Conservation (phyloP, 2,113 vertebrate species). For the Chinchilla lanigera region DNA sequence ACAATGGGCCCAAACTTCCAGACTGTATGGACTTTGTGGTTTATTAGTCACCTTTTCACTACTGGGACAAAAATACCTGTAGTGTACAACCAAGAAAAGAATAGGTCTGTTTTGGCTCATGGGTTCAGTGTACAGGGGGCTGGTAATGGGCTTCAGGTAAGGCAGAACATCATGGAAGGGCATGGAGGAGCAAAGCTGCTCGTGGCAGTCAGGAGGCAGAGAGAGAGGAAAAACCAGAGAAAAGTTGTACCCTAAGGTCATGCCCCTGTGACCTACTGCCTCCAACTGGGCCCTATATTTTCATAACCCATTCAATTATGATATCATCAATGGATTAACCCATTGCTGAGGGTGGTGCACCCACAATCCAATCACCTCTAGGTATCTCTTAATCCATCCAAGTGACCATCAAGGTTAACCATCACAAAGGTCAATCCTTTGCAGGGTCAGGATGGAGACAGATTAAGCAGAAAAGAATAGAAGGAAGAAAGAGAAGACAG, state of each 20-base stretch:
- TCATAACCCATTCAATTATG: not conserved
- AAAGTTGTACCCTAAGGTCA: not conserved
- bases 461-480: not conserved
- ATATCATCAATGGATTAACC: not conserved
- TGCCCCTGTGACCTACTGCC: not conserved
- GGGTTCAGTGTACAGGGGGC: not conserved
- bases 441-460: not conserved
- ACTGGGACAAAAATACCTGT: not conserved
- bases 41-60: not conserved
- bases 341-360: not conserved
- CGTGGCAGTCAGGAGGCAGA: not conserved
- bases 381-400: not conserved
- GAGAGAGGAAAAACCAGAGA: not conserved
- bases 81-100: not conserved
- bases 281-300: not conserved
- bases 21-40: not conserved
- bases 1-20: not conserved
- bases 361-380: not conserved
- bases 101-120: not conserved
- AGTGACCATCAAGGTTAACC: not conserved
- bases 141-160: not conserved
- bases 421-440: not conserved
- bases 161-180: not conserved
- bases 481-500: conserved; percentile 29
- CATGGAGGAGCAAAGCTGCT: not conserved